Percentiles rank a stretch among this genome's conserved stretches.
Evolutionary conservation across 1,140 invertebrate genomes (phyloP).

Genomic region (Penaeus chinensis): DNA sequence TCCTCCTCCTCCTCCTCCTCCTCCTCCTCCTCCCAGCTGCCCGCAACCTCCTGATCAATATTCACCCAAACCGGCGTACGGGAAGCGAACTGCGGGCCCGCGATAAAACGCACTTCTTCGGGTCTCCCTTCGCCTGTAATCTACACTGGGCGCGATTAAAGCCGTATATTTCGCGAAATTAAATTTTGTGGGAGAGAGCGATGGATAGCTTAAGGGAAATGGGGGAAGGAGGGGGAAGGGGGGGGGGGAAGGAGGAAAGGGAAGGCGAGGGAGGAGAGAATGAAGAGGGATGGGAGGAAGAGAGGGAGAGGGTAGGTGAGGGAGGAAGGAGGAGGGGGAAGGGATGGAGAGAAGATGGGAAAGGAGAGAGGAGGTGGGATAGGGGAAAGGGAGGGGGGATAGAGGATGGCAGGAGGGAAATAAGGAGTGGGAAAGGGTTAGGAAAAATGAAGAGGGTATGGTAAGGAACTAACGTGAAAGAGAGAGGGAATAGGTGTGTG

Average conservation of each 20-base stretch:
- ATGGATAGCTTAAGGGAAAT: not conserved
- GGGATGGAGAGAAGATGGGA: not conserved
- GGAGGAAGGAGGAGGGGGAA: not conserved
- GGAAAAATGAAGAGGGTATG: not conserved
- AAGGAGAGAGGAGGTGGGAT: not conserved
- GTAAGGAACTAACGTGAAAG: not conserved
- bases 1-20: constrained; percentile 1
- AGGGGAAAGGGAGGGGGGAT: not conserved
- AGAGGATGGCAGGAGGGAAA: not conserved
- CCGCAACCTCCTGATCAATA: not conserved
- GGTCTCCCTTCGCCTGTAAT: too few relatives aligned
- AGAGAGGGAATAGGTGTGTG: too few relatives aligned
- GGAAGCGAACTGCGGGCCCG: too few relatives aligned
- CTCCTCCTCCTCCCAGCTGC: not conserved
- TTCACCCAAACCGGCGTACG: too few relatives aligned
- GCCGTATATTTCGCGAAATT: not conserved
- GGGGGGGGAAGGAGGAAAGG: not conserved
- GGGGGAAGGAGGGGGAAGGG: too few relatives aligned
- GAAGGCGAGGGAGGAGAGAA: not conserved
- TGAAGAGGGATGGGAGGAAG: not conserved
- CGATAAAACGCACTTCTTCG: too few relatives aligned
- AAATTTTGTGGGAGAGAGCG: not conserved
- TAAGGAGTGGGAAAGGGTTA: not conserved
- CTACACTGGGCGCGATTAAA: not conserved
- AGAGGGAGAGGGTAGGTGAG: too few relatives aligned